Evolutionary conservation across 2,888 invertebrate genomes (phyloP).

Genomic region (Plusia festucae): DNA sequence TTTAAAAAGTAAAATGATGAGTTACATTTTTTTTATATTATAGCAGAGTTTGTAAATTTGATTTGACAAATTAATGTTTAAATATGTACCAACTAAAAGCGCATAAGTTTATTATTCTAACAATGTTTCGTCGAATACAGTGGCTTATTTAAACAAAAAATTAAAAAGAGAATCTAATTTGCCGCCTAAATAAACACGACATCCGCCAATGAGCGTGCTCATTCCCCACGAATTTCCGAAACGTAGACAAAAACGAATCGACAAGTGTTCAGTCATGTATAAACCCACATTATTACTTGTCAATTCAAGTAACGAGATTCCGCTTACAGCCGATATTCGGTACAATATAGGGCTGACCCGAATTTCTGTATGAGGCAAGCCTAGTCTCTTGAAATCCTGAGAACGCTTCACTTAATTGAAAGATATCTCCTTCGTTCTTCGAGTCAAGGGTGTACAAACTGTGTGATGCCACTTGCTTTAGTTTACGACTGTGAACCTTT

Average conservation of each 20-base stretch:
- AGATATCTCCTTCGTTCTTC: conserved; percentile 78
- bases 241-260: conserved; percentile 53
- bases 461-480: conserved; percentile 64
- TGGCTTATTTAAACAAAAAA: conserved; percentile 15
- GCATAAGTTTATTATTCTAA: background rate
- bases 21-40: too few species aligned
- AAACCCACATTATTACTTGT: conserved; percentile 60
- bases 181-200: conserved; percentile 36
- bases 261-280: conserved; percentile 54
- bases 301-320: conserved; percentile 61
- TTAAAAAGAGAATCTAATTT: conserved; percentile 24
- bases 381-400: conserved; percentile 64
- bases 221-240: conserved; percentile 33
- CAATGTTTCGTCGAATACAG: background rate
- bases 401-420: conserved; percentile 84
- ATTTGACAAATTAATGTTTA: too few species aligned
- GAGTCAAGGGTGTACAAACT: conserved; percentile 73
- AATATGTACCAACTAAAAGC: too few species aligned
- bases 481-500: conserved; percentile 37
- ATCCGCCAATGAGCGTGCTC: conserved; percentile 44
- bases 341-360: conserved; percentile 68
- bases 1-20: too few species aligned
- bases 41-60: too few species aligned
- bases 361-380: conserved; percentile 65
- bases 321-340: conserved; percentile 59